Evolutionary conservation across 2,113 vertebrate species (phyloP).

Genomic region (Corythaeola cristata): DNA sequence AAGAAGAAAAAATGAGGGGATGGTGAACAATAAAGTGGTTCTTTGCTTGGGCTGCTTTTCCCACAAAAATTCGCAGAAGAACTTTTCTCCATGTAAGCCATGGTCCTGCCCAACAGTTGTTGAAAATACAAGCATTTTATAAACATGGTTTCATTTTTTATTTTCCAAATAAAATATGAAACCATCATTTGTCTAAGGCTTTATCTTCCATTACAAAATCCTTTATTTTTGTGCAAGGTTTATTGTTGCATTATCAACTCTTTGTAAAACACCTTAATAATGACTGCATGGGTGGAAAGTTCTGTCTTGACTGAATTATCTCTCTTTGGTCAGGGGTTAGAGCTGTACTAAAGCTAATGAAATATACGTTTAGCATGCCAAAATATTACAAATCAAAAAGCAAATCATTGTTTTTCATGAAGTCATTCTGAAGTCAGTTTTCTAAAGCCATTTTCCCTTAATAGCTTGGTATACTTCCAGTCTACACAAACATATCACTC

Average conservation of each 20-base stretch:
- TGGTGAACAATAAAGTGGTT: neutral
- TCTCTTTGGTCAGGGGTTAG: neutral
- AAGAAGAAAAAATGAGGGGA: neutral
- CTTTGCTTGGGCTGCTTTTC: neutral
- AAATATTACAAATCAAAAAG: constrained; percentile 23
- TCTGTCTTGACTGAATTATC: neutral
- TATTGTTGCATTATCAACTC: neutral
- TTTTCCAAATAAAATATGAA: neutral
- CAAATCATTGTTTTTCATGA: constrained; percentile 22
- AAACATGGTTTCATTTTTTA: neutral
- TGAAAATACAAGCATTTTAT: neutral
- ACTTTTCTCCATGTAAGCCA: neutral
- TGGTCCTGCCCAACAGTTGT: neutral
- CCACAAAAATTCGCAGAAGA: neutral
- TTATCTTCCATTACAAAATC: neutral
- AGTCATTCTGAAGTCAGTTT: constrained; percentile 22
- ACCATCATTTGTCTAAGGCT: neutral
- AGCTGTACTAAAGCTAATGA: neutral
- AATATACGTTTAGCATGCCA: neutral
- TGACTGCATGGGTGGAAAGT: neutral
- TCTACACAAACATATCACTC: neutral
- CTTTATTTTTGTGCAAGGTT: neutral
- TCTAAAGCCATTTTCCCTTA: constrained; percentile 17
- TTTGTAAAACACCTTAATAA: neutral
- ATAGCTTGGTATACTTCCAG: neutral